Evolutionary conservation across 2,797 vertebrate species (phyloP), one percentile per base, ranked within the genome.

Genomic region (Neopelma chrysocephalum): DNA sequence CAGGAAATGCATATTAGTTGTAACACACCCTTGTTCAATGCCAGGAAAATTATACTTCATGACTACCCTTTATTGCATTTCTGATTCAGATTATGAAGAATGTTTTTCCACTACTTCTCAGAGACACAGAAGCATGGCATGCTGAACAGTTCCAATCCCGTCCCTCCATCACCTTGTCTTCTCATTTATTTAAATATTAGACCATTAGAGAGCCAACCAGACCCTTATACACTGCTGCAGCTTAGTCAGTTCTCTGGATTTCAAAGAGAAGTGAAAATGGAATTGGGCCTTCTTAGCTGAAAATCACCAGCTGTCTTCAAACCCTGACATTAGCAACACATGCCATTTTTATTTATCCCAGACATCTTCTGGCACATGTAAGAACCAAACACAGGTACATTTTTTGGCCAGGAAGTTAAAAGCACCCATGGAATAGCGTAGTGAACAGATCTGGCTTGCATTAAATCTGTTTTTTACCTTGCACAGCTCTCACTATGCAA

Each of bases 271-370:
- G 15, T 80, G 68, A 95, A 97, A 96, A 91, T 29, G 86, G 87
- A 95, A 92, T 64, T 69, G 32, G 73, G 45, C 43, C 85, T 91
- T 62, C 75, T 90, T 84, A 81, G 51, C 65, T 87, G 76, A 65
- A 89, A 94, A 93, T 57, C 72, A 84, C 56, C 91, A 93, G 76
- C 88, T 96, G 85, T 64, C 91, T 89, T 88, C 89, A 84, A 88
- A 92, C n/a, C 71, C 92, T 81, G 72, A 78, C 11, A 31, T 72
- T 91, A 77, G 79, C 45, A 96, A 87, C 79, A 90, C 80, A 95
- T 84, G 88, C 57, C 86, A 91, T 65, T 96, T 96, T 92, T 92
- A 89, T 95, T 96, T 93, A 77, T 90, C 60, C 36, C 72, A 91
- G 70, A 43, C 84, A 86, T 32, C 73, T 92, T 90, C 64, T 68